A percentile compares a stretch with the other conserved stretches of the same genome.
Conservation (phyloP, 1,140 invertebrate species). For the Rhagoletis pomonella region DNA sequence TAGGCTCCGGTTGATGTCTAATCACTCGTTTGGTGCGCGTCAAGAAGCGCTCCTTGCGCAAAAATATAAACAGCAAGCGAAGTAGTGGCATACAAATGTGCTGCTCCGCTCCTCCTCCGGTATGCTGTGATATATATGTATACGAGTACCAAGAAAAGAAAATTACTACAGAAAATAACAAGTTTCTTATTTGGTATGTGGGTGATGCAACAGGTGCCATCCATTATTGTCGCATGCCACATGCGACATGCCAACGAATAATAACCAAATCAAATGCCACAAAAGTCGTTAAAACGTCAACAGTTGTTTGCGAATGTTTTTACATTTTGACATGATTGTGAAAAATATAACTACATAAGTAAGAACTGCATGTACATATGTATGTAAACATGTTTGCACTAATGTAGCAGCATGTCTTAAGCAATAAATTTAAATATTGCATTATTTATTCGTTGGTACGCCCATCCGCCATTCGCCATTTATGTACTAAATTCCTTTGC, state of each 20-base stretch:
- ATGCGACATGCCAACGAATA: slow-evolving; percentile 1
- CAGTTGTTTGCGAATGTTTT: slow-evolving; percentile 22
- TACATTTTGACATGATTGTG: slow-evolving; percentile 38
- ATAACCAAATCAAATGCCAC: slow-evolving; percentile 37
- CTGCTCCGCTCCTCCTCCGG: slow-evolving; percentile 68
- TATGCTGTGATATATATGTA: slow-evolving; percentile 58
- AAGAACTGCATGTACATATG: background rate
- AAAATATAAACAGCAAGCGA: slow-evolving; percentile 81
- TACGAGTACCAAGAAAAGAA: background rate
- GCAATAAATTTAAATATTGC: slow-evolving; percentile 6
- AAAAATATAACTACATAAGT: background rate
- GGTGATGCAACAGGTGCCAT: slow-evolving; percentile 49
- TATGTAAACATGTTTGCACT: background rate
- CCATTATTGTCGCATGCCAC: slow-evolving; percentile 17
- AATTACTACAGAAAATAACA: slow-evolving; percentile 37
- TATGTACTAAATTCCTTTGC: background rate
- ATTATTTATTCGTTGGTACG: slow-evolving; percentile 40
- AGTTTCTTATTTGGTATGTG: slow-evolving; percentile 51
- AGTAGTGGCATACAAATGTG: slow-evolving; percentile 78
- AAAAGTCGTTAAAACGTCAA: slow-evolving; percentile 48
- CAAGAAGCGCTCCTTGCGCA: slow-evolving; percentile 78
- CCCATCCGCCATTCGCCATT: background rate
- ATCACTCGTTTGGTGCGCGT: slow-evolving; percentile 80
- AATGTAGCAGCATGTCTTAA: background rate
- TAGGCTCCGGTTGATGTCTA: slow-evolving; percentile 77